These are phyloP conservation scores for Cylloceria caligata DNA, from an alignment of 2,888 invertebrate genomes.

Conservation along the genomic window DNA sequence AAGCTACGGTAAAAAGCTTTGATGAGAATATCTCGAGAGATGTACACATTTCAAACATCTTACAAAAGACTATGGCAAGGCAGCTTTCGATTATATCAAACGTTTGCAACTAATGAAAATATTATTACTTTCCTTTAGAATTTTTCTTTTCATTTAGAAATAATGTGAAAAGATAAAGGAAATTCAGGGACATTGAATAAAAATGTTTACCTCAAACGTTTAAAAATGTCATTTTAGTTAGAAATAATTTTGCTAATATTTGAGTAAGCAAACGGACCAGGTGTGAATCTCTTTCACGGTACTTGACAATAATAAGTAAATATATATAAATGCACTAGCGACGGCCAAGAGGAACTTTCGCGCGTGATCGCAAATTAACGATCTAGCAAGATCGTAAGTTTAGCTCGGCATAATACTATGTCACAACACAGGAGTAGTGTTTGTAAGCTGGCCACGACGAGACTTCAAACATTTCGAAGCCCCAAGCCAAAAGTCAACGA, in stretches of 20 bases:
- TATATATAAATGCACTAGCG: not conserved
- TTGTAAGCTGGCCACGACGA: slow-evolving; percentile 84
- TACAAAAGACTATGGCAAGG: too few relatives aligned
- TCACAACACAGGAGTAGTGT: slow-evolving; percentile 84
- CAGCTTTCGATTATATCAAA: too few relatives aligned
- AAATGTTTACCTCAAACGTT: too few relatives aligned
- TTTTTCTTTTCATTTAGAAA: too few relatives aligned
- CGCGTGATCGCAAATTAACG: slow-evolving; percentile 81
- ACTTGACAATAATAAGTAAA: not conserved
- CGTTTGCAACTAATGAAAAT: too few relatives aligned
- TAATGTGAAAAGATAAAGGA: too few relatives aligned
- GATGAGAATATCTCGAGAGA: too few relatives aligned
- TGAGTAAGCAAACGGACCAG: not conserved
- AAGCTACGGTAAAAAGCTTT: too few relatives aligned
- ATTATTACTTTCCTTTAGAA: too few relatives aligned
- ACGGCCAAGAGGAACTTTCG: slow-evolving; percentile 5
- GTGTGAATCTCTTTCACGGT: not conserved
- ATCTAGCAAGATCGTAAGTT: slow-evolving; percentile 83
- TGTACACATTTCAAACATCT: too few relatives aligned
- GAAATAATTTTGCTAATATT: not conserved
- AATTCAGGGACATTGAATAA: too few relatives aligned
- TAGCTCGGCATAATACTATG: slow-evolving; percentile 83
- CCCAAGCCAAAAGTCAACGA: slow-evolving; percentile 78
- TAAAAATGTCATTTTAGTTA: not conserved
- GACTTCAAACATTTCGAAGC: slow-evolving; percentile 84